These are phyloP conservation scores for Ceratina japonica DNA, from an alignment of 1,140 invertebrate genomes.

Conservation along the genomic window DNA sequence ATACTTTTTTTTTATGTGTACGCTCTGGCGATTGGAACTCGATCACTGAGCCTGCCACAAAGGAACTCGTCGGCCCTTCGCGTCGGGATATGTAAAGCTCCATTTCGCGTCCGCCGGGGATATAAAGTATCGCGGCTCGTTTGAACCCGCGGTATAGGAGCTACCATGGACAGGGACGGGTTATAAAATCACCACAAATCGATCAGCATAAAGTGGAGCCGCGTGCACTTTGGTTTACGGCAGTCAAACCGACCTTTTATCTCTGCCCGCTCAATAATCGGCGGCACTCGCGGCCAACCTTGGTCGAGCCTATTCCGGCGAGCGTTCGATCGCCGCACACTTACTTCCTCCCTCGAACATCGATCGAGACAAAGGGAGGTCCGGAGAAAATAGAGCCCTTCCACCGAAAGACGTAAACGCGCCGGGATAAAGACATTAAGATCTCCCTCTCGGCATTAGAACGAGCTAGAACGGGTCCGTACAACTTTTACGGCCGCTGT, in stretches of 20 bases:
- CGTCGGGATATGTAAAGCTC: conserved; percentile 72
- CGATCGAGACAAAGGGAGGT: conserved; percentile 54
- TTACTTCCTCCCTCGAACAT: conserved; percentile 31
- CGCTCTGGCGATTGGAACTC: conserved; percentile 4
- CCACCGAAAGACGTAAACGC: conserved; percentile 17
- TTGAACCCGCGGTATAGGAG: conserved; percentile 69
- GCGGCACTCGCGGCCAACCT: conserved; percentile 34
- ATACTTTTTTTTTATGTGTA: not conserved
- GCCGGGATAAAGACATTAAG: conserved; percentile 21
- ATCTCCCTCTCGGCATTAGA: not conserved
- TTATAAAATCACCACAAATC: conserved; percentile 79
- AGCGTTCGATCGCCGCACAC: conserved; percentile 33
- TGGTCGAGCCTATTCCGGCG: conserved; percentile 10
- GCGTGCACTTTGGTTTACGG: conserved; percentile 73
- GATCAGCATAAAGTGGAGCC: conserved; percentile 75
- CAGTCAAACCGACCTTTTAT: conserved; percentile 70
- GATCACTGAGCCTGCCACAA: conserved; percentile 19
- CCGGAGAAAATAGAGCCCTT: conserved; percentile 23
- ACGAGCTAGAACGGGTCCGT: not conserved
- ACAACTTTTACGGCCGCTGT: too few relatives aligned
- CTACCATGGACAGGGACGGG: conserved; percentile 71
- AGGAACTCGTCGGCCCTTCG: conserved; percentile 36
- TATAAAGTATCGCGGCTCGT: conserved; percentile 75
- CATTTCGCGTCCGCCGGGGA: conserved; percentile 71
- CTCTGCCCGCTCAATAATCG: conserved; percentile 73